phyloP scores from a whole-genome alignment of 2,113 vertebrate species.

The Lepidothrix coronata region DNA sequence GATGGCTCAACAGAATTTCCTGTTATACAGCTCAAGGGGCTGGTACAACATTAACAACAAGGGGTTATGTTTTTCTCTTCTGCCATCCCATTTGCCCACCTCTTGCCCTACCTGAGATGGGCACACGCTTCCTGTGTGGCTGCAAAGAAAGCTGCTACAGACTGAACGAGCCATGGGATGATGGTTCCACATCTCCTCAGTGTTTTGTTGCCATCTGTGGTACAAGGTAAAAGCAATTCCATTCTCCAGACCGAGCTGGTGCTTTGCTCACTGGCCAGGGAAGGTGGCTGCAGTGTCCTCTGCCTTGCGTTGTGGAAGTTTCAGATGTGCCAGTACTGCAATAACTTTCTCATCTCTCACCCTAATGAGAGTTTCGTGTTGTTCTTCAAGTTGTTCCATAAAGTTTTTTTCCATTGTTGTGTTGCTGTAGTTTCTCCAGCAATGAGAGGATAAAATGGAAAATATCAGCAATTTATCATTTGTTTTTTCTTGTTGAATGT shows the following conservation, averaged over 20 bases:
- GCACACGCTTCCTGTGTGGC: not conserved
- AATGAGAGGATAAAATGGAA: not conserved
- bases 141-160: not conserved
- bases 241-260: not conserved
- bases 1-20: not conserved
- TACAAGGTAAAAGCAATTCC: not conserved
- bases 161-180: fast-evolving
- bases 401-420: not conserved
- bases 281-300: not conserved
- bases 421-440: not conserved
- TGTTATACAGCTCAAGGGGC: not conserved
- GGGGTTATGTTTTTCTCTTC: not conserved
- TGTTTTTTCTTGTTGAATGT: not conserved
- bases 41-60: not conserved
- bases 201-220: not conserved
- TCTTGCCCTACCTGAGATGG: not conserved
- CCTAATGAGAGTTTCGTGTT: not conserved
- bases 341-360: not conserved
- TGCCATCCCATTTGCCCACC: not conserved
- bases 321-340: not conserved
- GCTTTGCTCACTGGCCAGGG: not conserved
- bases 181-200: not conserved
- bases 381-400: not conserved
- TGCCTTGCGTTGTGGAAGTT: not conserved
- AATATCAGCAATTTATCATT: not conserved